Base-by-base conservation (phyloP, 2,797 vertebrate species). In the Melanotaenia boesemani region DNA sequence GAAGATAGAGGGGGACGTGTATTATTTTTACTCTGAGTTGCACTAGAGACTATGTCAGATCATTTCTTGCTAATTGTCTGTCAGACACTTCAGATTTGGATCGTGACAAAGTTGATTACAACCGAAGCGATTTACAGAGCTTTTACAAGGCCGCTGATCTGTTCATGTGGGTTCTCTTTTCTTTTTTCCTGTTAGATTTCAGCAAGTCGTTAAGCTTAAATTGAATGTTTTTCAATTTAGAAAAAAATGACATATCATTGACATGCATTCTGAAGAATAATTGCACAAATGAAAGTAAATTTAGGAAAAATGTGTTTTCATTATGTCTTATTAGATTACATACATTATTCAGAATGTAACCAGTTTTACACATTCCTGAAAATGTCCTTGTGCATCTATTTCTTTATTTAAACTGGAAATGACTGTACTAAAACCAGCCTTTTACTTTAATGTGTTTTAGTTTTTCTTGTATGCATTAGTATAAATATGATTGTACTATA, bases 21-120 rank as follows among this genome's bases (percentile, higher is more conserved):
- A 26, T 36, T 2, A 36, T 54, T 50, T 20, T 61, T 48, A 60
- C 24, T 34, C 61, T 30, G 48, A 79, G 32, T 18, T 75, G 72
- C 70, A 81, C 70, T 74, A 56, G 32, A 72, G 41, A 13, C 55
- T 4, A 62, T 69, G 72, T 1, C 61, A 61, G 61, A 76, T 80
- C 0, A 46, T 44, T 48, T 55, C 5, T 54, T 37, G 6, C 12
- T 48, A 15, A 36, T 77, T 61, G n/a, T 56, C 37, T 37, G 57
- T 46, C 26, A 55, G n/a, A 20, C 57, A n/a, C 11, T 61, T 63
- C 8, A 57, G n/a, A 56, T 62, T 39, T 30, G 8, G 1, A 65
- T 65, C 24, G 46, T 46, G 15, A 61, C 34, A 41, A 18, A 20
- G 16, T 20, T 46, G 32, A 68, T 16, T 30, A 36, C 22, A 68